Evolutionary conservation across 2,113 vertebrate species (phyloP), one percentile per base, ranked within the genome.

Genomic region (Plotosus lineatus): DNA sequence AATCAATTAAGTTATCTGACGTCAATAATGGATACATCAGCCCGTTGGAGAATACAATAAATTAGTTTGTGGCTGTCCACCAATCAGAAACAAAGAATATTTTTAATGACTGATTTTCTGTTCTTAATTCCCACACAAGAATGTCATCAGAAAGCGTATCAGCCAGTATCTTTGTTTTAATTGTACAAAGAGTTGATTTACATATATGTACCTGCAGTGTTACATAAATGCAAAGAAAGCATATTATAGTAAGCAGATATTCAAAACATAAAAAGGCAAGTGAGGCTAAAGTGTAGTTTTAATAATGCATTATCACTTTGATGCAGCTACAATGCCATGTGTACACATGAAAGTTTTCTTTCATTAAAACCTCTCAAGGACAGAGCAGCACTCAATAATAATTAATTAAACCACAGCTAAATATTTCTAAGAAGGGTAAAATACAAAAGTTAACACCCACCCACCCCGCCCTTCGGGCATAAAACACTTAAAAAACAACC

Each of bases 381-480:
- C 82, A 90, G 84, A 75, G 46, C 44, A 72, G n/a, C 4, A 77
- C 89, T 86, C 75, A 17, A 40, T 88, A 85, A 66, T 15, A n/a
- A 42, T 66, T 17, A 21, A 36, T 81, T 86, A 90, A 90, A 88
- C 88, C 69, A 88, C 88, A 83, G 89, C 90, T 90, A 90, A 82
- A 86, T 77, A 87, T 73, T 80, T 81, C 33, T 80, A 33, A 11
- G 38, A 79, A 79, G 31, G 6, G 51, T 51, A 28, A 82, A 79
- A 53, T 33, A n/a, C 19, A 53, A 56, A 44, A 58, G 11, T 23
- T 42, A 38, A 11, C 19, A 33, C 17, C 12, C 1, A 28, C 12
- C 48, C 33, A 26, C 36, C 44, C 6, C 4, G 17, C 1, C 17
- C 5, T 58, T 42, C 4, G 17, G 53, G 23, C n/a, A 75, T 51